Percentiles rank a stretch among this genome's conserved stretches.
These are phyloP conservation scores for Delia radicum DNA, from an alignment of 1,140 invertebrate species.

Conservation along the genomic window DNA sequence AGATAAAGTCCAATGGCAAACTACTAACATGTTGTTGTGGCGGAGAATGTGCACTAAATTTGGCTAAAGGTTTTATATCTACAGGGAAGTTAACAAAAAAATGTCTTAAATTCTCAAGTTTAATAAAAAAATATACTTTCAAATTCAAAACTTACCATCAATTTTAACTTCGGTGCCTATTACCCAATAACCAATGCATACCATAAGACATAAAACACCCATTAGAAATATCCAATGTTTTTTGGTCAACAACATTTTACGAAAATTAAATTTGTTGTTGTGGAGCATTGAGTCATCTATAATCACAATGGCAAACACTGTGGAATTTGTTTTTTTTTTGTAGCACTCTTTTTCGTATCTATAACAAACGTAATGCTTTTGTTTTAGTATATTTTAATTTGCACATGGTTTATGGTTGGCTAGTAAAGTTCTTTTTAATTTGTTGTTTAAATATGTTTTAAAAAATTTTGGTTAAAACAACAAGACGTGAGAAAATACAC, in stretches of 20 bases:
- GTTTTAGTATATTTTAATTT: not conserved
- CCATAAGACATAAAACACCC: not conserved
- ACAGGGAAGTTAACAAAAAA: not conserved
- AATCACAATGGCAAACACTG: not conserved
- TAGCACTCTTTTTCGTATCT: not conserved
- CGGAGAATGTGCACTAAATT: not conserved
- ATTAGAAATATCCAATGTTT: constrained; percentile 15
- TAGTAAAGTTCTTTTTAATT: not conserved
- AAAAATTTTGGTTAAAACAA: not conserved
- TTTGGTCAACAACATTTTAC: constrained; percentile 13
- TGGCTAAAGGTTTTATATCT: not conserved
- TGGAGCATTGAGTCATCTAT: not conserved
- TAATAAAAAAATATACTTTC: not conserved
- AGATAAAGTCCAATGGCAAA: not conserved
- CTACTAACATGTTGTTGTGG: too few relatives aligned
- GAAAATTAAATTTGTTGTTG: not conserved
- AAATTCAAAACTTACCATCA: constrained; percentile 8
- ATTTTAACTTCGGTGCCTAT: not conserved
- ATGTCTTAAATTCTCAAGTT: not conserved
- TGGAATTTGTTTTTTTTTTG: not conserved
- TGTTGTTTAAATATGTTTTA: not conserved
- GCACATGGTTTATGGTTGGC: not conserved
- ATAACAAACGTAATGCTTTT: too few relatives aligned
- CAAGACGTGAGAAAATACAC: constrained; percentile 3
- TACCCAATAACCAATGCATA: constrained; percentile 5